Evolutionary conservation across 2,113 vertebrate species (phyloP).

Genomic region (rat (Rattus norvegicus)): GRCr8 NC_086031.1:74770001-74770500

Average conservation of each 20-base stretch:
- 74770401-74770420: not conserved
- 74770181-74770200: not conserved
- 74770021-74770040: not conserved
- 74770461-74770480: not conserved
- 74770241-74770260: not conserved
- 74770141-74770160: conserved; percentile 16
- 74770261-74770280: not conserved
- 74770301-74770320: not conserved
- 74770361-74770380: rapidly evolving
- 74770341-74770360: not conserved
- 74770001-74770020: not conserved
- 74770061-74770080: not conserved
- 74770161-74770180: not conserved
- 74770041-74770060: not conserved
- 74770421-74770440: not conserved
- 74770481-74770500: not conserved
- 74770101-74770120: conserved; percentile 4
- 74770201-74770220: not conserved
- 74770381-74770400: not conserved
- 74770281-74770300: not conserved
- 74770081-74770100: not conserved
- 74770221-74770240: not conserved
- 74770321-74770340: not conserved
- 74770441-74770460: too few species aligned
- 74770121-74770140: not conserved